Percentiles rank a stretch among this genome's conserved stretches.
phyloP scores from a whole-genome alignment of 2,113 vertebrate genomes.

The Parus major region DNA sequence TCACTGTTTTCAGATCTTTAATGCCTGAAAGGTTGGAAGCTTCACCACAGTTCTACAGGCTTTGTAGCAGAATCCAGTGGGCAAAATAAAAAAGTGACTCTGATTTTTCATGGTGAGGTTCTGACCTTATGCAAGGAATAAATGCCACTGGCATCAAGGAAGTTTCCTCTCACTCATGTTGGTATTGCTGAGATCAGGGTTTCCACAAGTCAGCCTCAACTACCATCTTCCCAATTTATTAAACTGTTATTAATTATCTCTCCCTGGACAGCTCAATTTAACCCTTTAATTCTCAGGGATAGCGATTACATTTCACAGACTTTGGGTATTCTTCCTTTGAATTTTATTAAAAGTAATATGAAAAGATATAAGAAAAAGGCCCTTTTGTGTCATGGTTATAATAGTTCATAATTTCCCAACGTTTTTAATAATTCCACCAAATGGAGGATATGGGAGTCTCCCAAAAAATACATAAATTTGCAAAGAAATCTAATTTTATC shows the following conservation, averaged over 20 bases:
- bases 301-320: background rate
- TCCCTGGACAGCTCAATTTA: background rate
- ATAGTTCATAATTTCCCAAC: background rate
- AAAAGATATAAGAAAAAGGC: background rate
- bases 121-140: background rate
- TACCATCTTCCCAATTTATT: background rate
- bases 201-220: background rate
- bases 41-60: background rate
- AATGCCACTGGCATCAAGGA: background rate
- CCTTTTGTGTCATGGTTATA: background rate
- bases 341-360: background rate
- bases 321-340: background rate
- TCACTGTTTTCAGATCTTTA: background rate
- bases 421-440: background rate
- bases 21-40: background rate
- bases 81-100: background rate
- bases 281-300: background rate
- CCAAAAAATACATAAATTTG: background rate
- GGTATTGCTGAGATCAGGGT: background rate
- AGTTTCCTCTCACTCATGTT: background rate
- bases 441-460: background rate
- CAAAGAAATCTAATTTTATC: background rate
- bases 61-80: background rate
- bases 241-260: background rate
- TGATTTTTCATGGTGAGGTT: background rate